Evolutionary conservation across 1,140 invertebrate genomes (phyloP).

Genomic region (Piezodorus guildinii): DNA sequence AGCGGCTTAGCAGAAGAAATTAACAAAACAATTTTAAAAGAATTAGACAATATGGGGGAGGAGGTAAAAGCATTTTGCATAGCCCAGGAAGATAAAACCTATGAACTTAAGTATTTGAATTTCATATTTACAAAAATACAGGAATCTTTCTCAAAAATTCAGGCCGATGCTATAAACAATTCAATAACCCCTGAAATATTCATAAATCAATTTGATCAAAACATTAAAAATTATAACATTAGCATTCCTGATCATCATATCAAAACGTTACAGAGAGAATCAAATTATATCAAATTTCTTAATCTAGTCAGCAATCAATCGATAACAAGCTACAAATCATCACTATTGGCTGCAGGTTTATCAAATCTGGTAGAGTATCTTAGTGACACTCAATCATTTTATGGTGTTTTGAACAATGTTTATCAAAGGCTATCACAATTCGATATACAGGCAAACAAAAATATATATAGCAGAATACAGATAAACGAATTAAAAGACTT

Average conservation of each 20-base stretch:
- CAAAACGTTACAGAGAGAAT: background rate
- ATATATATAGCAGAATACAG: no score
- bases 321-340: background rate
- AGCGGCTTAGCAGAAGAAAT: conserved; percentile 1
- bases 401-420: background rate
- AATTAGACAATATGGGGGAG: background rate
- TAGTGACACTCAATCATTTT: background rate
- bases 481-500: background rate
- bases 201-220: background rate
- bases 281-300: background rate
- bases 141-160: background rate
- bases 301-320: background rate
- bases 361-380: background rate
- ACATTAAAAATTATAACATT: background rate
- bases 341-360: background rate
- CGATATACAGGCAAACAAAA: background rate
- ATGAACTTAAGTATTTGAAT: background rate
- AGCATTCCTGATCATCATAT: background rate
- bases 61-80: background rate
- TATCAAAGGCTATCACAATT: background rate
- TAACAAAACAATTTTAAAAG: background rate
- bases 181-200: background rate
- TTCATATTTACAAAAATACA: background rate
- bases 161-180: no score
- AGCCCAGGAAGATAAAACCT: background rate